Conservation (phyloP, 2,888 invertebrate genomes). For the Polymixis lichenea region DNA sequence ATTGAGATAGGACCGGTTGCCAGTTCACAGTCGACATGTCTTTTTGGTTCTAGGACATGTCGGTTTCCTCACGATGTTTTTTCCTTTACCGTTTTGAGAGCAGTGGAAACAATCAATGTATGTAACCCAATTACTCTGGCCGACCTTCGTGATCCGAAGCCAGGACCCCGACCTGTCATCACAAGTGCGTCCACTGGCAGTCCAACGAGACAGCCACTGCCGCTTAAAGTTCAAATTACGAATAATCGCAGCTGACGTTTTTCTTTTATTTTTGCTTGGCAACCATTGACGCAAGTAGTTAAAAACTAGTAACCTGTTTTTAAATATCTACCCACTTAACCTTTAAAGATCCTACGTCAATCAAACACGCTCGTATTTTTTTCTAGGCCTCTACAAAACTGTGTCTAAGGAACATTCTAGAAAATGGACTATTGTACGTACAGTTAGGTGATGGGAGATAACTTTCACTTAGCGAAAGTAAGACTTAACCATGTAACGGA, state of each 20-base stretch:
- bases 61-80: no score
- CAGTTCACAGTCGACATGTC: no score
- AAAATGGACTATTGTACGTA: conserved; percentile 54
- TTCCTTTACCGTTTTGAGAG: no score
- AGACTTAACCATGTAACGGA: conserved; percentile 38
- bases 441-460: conserved; percentile 52
- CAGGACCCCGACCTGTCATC: neutral
- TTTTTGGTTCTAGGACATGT: no score
- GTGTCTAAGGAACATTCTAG: conserved; percentile 35
- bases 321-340: conserved; percentile 15
- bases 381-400: conserved; percentile 14
- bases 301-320: conserved; percentile 9
- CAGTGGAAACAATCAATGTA: no score
- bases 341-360: conserved; percentile 27
- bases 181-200: neutral
- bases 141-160: no score
- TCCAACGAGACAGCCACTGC: neutral
- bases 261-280: neutral
- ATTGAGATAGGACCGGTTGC: no score
- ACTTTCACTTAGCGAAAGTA: conserved; percentile 60
- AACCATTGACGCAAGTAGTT: neutral
- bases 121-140: no score
- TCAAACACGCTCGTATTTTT: conserved; percentile 3
- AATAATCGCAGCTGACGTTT: neutral
- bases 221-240: no score